phyloP scores from a whole-genome alignment of 92 coral and sea anemone species.

The Bergia sp. region DNA sequence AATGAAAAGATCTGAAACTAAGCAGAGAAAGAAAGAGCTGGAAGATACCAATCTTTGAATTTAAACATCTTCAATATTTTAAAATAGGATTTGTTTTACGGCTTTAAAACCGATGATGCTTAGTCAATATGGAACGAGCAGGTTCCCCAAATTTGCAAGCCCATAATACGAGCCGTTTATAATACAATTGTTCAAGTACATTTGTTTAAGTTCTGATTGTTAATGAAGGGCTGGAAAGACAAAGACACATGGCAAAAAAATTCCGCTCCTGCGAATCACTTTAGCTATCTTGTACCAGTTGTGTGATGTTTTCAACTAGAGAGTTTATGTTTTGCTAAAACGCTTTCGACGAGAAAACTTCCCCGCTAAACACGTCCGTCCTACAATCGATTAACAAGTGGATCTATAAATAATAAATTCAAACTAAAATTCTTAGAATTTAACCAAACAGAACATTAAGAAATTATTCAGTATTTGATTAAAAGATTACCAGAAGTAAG shows the following conservation, averaged over 20 bases:
- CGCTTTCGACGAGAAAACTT: background rate
- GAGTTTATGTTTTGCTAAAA: background rate
- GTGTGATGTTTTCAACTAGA: background rate
- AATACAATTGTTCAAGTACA: slow-evolving; percentile 19
- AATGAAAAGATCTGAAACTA: background rate
- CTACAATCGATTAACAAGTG: background rate
- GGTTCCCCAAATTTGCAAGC: background rate
- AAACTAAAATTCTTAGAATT: background rate
- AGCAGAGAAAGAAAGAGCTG: too few species aligned
- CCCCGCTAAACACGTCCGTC: background rate
- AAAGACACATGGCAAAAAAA: slow-evolving; percentile 18
- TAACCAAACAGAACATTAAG: background rate
- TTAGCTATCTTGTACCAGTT: background rate
- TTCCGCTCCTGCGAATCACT: background rate
- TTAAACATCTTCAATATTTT: background rate
- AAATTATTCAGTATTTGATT: background rate
- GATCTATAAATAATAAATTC: slow-evolving; percentile 12
- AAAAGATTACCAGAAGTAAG: background rate
- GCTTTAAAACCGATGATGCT: background rate
- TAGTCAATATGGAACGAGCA: background rate
- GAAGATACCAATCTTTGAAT: background rate
- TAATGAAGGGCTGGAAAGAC: slow-evolving; percentile 11
- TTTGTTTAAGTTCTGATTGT: slow-evolving; percentile 15
- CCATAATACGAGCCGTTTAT: background rate
- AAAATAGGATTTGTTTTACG: background rate